These are phyloP conservation scores for Antrozous pallidus DNA, from an alignment of 2,797 vertebrate genomes.

Conservation along the genomic window DNA sequence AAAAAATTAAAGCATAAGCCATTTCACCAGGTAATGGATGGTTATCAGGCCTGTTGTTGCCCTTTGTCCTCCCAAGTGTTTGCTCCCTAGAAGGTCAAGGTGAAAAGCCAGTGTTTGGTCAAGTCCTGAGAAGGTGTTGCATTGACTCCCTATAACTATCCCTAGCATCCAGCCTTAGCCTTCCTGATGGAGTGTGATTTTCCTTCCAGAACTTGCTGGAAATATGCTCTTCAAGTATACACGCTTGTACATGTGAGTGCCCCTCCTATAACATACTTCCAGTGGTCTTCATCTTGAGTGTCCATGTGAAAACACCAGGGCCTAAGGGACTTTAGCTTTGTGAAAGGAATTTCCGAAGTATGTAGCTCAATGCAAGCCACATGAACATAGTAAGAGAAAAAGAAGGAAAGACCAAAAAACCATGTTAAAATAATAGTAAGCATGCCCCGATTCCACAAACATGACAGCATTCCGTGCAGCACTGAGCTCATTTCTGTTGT, in stretches of 20 bases:
- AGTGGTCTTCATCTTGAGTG: not conserved
- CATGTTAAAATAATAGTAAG: not conserved
- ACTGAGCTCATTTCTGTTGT: not conserved
- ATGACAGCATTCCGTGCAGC: not conserved
- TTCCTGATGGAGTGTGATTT: not conserved
- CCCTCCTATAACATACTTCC: not conserved
- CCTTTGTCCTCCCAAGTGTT: not conserved
- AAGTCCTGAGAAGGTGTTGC: not conserved
- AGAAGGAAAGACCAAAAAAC: not conserved
- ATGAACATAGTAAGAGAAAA: not conserved
- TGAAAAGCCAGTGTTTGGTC: not conserved
- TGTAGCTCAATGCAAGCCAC: not conserved
- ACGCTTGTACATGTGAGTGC: not conserved
- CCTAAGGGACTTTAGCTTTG: not conserved
- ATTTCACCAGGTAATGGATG: not conserved
- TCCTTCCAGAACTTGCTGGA: not conserved
- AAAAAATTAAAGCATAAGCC: not conserved
- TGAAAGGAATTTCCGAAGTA: not conserved
- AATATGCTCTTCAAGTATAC: not conserved
- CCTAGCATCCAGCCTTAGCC: not conserved
- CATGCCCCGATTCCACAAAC: not conserved
- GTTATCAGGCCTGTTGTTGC: conserved; percentile 32
- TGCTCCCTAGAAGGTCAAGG: conserved; percentile 10
- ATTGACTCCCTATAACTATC: not conserved
- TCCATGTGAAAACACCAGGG: conserved; percentile 12